Conservation (phyloP, 2,888 invertebrate species). For the Agrotis ipsilon region DNA sequence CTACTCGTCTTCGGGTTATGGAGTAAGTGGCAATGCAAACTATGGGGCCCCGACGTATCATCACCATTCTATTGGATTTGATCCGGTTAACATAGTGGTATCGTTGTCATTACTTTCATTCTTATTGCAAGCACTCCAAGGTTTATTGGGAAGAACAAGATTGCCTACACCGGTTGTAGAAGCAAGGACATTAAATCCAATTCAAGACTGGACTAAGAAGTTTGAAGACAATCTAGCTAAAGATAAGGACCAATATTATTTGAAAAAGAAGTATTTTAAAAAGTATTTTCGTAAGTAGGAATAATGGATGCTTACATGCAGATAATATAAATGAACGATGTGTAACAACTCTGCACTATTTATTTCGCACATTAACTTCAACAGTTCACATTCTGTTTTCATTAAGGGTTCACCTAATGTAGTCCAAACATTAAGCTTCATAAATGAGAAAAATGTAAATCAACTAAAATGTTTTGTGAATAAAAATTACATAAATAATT, state of each 20-base stretch:
- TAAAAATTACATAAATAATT: constrained; percentile 68
- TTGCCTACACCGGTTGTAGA: constrained; percentile 84
- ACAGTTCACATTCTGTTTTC: not conserved
- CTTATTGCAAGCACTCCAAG: constrained; percentile 86
- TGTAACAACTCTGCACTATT: constrained; percentile 40
- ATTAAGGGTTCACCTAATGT: constrained; percentile 19
- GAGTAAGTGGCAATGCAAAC: constrained; percentile 78
- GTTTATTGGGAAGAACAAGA: constrained; percentile 80
- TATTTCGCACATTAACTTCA: constrained; percentile 33
- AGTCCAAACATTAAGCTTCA: constrained; percentile 20
- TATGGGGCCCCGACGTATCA: constrained; percentile 82
- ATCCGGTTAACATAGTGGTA: constrained; percentile 88
- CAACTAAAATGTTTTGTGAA: constrained; percentile 57
- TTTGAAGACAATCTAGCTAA: constrained; percentile 71
- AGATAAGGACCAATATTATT: constrained; percentile 72
- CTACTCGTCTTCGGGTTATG: constrained; percentile 80
- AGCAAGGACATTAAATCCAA: constrained; percentile 76
- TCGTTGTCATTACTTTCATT: constrained; percentile 88
- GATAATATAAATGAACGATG: not conserved
- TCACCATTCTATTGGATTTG: constrained; percentile 89
- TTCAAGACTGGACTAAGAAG: constrained; percentile 78
- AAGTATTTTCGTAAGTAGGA: constrained; percentile 71
- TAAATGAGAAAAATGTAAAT: constrained; percentile 54
- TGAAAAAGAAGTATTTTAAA: constrained; percentile 78
- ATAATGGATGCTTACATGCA: not conserved